Evolutionary conservation across 1,140 invertebrate species (phyloP).

Genomic region (Tribolium madens): DNA sequence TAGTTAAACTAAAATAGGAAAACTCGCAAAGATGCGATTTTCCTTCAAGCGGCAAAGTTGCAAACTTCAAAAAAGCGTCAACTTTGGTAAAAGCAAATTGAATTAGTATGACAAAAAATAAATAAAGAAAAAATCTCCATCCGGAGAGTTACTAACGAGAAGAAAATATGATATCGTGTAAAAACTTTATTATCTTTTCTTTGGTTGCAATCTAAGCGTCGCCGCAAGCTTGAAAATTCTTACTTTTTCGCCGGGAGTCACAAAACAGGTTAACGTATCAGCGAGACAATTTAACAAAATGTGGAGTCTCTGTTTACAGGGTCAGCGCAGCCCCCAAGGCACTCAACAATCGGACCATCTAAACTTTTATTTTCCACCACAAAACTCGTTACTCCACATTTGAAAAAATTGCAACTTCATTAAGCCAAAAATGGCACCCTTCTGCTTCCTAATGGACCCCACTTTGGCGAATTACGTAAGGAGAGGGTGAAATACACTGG

Average conservation of each 20-base stretch:
- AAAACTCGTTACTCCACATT: neutral
- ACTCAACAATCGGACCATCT: slow-evolving; percentile 9
- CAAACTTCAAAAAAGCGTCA: slow-evolving; percentile 6
- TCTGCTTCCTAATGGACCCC: neutral
- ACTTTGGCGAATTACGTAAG: neutral
- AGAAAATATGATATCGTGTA: slow-evolving; percentile 13
- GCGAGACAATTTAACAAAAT: slow-evolving; percentile 16
- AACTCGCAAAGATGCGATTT: neutral
- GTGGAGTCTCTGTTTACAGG: neutral
- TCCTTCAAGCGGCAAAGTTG: neutral
- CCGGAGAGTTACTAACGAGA: neutral
- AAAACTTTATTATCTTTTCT: slow-evolving; percentile 11
- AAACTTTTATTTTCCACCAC: slow-evolving; percentile 14
- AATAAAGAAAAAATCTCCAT: neutral
- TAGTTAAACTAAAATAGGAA: neutral
- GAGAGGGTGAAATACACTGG: neutral
- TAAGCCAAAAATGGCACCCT: neutral
- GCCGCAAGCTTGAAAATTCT: neutral
- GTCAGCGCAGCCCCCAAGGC: slow-evolving; percentile 20
- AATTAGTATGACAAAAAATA: slow-evolving; percentile 5
- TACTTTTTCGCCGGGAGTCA: neutral
- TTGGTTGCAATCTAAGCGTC: neutral
- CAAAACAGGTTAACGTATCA: slow-evolving; percentile 8
- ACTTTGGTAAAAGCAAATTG: slow-evolving; percentile 14
- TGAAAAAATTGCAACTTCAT: neutral